Base-by-base conservation (phyloP, 2,797 vertebrate species). In the Peromyscus nudipes region DNA sequence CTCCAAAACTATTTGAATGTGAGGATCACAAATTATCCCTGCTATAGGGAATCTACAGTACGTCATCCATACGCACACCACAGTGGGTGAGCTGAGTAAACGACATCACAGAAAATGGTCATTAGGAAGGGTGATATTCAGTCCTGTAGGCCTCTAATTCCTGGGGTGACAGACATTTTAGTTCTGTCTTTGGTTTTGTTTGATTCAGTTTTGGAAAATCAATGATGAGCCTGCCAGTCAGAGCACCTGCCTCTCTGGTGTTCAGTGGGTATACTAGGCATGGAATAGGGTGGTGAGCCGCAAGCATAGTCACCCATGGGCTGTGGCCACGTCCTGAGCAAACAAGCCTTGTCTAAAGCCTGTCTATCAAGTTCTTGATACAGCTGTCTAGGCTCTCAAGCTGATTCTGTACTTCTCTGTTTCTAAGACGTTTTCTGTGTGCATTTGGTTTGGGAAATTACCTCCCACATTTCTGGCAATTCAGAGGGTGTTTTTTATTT, bases 191-290 rank as follows among this genome's bases (percentile, higher is more conserved):
- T 85, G 83, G 0, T 77, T 82, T 57, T 0, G 29, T 77, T 92
- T 83, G 76, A 62, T 83, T 92, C 73, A 43, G 3, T 90, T 87
- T n/a, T 67, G n/a, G 64, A 69, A 92, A 96, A 76, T 55, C 60
- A 37, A 27, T 40, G 37, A 34, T n/a, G 23, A 60, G 8, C 13
- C 52, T 52, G 8, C 1, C 27, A 25, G 19, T 75, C 37, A 76
- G 83, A 37, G 37, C 40, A 5, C 17, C 49, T 86, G 12, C 11
- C 9, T 60, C 75, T 14, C 29, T 65, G 37, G 73, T 46, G 34
- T 37, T 1, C 60, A 31, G 25, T 31, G 13, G 1, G 25, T n/a
- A 12, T 21, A n/a, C 25, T n/a, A 2, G 7, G 1, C 21, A 8
- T 49, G 23, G 46, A 13, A 8, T 6, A 0, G 0, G 0, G 46